phyloP scores from a whole-genome alignment of 2,113 vertebrate species.

The Arothron firmamentum region DNA sequence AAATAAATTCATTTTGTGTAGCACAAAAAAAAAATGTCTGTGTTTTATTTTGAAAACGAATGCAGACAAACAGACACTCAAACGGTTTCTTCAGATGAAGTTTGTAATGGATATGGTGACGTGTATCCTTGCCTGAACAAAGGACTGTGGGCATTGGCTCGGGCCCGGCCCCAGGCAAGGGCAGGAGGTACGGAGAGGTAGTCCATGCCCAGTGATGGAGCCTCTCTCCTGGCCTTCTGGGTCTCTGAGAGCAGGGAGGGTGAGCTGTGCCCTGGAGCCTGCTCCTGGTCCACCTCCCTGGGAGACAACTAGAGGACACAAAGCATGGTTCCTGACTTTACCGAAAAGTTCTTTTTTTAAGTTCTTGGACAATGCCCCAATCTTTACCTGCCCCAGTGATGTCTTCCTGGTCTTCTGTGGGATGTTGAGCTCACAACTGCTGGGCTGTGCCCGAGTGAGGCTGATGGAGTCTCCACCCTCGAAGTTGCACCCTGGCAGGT shows the following conservation, averaged over 20 bases:
- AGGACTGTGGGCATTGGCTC: conserved; percentile 86
- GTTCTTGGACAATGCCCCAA: no score
- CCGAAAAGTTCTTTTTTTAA: not conserved
- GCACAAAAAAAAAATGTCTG: no score
- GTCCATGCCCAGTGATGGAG: conserved; percentile 79
- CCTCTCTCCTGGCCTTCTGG: conserved; percentile 66
- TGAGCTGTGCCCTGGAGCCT: conserved; percentile 57
- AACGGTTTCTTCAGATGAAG: not conserved
- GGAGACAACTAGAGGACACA: conserved; percentile 65
- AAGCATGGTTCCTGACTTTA: not conserved
- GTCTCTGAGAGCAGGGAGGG: conserved; percentile 67
- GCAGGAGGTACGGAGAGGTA: conserved; percentile 89
- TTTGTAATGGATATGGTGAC: not conserved
- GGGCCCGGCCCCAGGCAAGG: conserved; percentile 85
- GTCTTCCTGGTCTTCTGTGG: conserved; percentile 89
- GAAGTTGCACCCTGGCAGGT: conserved; percentile 64
- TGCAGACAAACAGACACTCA: no score
- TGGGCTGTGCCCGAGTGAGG: conserved; percentile 59
- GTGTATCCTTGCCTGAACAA: conserved; percentile 80
- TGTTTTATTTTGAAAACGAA: no score
- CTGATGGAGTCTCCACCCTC: conserved; percentile 57
- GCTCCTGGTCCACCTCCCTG: conserved; percentile 77
- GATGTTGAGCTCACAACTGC: conserved; percentile 77
- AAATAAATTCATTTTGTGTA: no score
- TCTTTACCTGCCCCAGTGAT: conserved; percentile 82